phyloP scores from a whole-genome alignment of 2,797 vertebrate genomes.

The Cossypha caffra region DNA sequence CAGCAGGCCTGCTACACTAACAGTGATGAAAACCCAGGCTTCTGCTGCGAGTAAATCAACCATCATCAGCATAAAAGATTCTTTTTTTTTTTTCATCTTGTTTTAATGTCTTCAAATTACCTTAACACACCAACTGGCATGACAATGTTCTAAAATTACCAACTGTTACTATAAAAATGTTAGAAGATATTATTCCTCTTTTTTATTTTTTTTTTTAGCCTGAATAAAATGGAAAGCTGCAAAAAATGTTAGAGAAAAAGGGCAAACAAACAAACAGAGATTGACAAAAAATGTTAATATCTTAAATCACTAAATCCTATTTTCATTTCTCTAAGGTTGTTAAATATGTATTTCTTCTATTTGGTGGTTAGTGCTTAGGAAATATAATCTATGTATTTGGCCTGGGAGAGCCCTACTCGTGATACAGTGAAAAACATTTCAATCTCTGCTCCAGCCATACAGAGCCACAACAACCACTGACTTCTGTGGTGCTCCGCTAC shows the following conservation, averaged over 20 bases:
- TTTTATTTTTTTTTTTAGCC: no score
- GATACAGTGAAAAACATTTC: background rate
- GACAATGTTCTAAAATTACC: slow-evolving; percentile 17
- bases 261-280: background rate
- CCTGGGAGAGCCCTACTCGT: background rate
- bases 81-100: background rate
- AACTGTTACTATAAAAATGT: slow-evolving; percentile 33
- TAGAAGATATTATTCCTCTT: background rate
- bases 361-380: background rate
- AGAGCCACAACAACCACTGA: background rate
- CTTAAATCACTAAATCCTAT: background rate
- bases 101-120: slow-evolving; percentile 52
- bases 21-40: background rate
- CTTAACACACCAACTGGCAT: slow-evolving; percentile 16
- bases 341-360: background rate
- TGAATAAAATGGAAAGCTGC: background rate
- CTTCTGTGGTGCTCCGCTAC: background rate
- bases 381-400: background rate
- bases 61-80: slow-evolving; percentile 3
- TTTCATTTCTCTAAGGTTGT: background rate
- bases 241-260: background rate
- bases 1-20: background rate
- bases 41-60: background rate
- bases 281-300: background rate
- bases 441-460: background rate